Evolutionary conservation across 2,888 invertebrate species (phyloP).

Genomic region (Eledona agricola): DNA sequence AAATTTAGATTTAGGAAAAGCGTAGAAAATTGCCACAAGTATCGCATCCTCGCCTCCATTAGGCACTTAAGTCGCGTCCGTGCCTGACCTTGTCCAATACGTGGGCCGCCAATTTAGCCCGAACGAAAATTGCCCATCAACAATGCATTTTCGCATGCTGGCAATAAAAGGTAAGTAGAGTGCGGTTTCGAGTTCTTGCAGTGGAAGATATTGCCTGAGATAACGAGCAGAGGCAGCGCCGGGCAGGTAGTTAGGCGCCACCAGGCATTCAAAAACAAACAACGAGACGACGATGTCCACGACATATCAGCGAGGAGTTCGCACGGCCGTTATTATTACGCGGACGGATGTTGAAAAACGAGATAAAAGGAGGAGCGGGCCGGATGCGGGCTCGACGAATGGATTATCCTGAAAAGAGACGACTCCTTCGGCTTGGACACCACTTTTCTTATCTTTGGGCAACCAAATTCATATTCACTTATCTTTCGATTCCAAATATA

Average conservation of each 20-base stretch:
- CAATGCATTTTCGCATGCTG: constrained; percentile 1
- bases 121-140: not conserved
- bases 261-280: constrained; percentile 43
- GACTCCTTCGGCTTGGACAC: too few relatives aligned
- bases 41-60: constrained; percentile 18
- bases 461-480: too few relatives aligned
- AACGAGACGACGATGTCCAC: constrained; percentile 28
- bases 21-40: constrained; percentile 22
- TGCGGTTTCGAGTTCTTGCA: constrained; percentile 14
- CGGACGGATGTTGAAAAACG: constrained; percentile 23
- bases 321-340: constrained; percentile 31
- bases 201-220: constrained; percentile 18
- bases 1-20: too few relatives aligned
- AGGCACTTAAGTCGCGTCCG: constrained; percentile 14
- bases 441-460: too few relatives aligned
- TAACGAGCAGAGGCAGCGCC: constrained; percentile 38
- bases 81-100: constrained; percentile 18
- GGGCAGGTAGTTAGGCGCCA: constrained; percentile 42
- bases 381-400: constrained; percentile 19
- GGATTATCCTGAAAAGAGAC: not conserved
- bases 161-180: constrained; percentile 18
- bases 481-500: too few relatives aligned
- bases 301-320: constrained; percentile 16
- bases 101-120: too few relatives aligned
- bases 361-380: constrained; percentile 13